A percentile compares a stretch with the other conserved stretches of the same genome.
These are phyloP conservation scores for Tortrix viridana DNA, from an alignment of 2,888 invertebrate species.

Conservation along the genomic window DNA sequence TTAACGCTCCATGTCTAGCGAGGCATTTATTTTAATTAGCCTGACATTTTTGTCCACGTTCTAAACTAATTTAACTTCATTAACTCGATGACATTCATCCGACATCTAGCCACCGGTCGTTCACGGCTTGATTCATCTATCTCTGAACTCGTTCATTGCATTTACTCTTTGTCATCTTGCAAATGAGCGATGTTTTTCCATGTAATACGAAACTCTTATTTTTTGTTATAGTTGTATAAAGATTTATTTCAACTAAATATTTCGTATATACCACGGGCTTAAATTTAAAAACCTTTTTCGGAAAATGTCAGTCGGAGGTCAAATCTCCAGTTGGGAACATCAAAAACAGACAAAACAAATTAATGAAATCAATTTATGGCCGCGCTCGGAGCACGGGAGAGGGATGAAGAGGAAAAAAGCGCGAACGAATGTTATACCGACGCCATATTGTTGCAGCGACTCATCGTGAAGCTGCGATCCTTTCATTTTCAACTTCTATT, in stretches of 20 bases:
- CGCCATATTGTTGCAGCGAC: slow-evolving; percentile 45
- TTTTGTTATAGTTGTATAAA: not conserved
- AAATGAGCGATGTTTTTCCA: not conserved
- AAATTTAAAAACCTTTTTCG: slow-evolving; percentile 6
- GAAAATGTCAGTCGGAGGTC: slow-evolving; percentile 18
- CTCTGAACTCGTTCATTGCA: not conserved
- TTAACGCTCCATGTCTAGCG: slow-evolving; percentile 28
- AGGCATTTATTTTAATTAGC: slow-evolving; percentile 30
- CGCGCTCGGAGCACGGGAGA: slow-evolving; percentile 51
- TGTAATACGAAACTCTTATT: not conserved
- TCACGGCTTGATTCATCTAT: slow-evolving; percentile 6
- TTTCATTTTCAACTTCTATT: slow-evolving; percentile 47
- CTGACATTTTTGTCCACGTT: slow-evolving; percentile 16
- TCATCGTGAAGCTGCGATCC: slow-evolving; percentile 60
- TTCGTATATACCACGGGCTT: slow-evolving; percentile 1
- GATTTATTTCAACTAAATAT: not conserved
- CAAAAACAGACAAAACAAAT: slow-evolving; percentile 53
- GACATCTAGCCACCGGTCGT: slow-evolving; percentile 15
- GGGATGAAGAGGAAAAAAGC: slow-evolving; percentile 54
- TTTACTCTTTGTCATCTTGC: not conserved
- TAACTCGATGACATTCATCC: slow-evolving; percentile 26
- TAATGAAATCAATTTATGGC: slow-evolving; percentile 64
- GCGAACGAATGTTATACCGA: slow-evolving; percentile 58
- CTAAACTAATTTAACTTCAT: slow-evolving; percentile 32
- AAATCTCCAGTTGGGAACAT: slow-evolving; percentile 23